Evolutionary conservation across 2,113 vertebrate genomes (phyloP).

Genomic region (Neolamprologus modestus): DNA sequence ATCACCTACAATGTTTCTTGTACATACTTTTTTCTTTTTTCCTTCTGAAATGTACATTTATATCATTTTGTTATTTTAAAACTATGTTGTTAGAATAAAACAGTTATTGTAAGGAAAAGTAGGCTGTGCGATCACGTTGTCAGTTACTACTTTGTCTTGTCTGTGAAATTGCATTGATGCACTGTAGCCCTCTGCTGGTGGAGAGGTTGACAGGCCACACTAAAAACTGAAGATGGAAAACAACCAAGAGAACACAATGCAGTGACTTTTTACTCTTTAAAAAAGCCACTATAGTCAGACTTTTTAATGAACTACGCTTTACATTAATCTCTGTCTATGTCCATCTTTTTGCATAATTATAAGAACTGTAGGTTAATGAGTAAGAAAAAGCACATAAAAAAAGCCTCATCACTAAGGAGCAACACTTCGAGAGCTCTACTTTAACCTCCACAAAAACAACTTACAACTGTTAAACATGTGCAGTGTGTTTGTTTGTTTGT

Average conservation of each 20-base stretch:
- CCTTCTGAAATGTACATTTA: slow-evolving; percentile 48
- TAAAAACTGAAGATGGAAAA: neutral
- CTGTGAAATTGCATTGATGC: neutral
- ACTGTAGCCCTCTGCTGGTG: slow-evolving; percentile 19
- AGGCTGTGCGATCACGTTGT: neutral
- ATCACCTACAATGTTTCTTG: slow-evolving; percentile 46
- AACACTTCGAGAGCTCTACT: neutral
- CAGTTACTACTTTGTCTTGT: neutral
- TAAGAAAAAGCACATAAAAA: neutral
- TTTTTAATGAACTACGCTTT: neutral
- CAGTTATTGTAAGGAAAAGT: slow-evolving; percentile 3
- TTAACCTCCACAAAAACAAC: neutral
- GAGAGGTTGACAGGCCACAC: neutral
- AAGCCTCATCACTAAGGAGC: neutral
- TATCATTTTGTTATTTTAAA: slow-evolving; percentile 61
- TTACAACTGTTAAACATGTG: neutral
- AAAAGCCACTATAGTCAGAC: neutral
- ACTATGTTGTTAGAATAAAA: slow-evolving; percentile 58
- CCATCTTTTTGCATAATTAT: neutral
- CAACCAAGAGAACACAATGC: neutral
- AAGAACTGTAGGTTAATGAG: neutral
- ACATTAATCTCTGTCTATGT: neutral
- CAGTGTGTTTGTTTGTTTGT: neutral
- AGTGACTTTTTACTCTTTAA: neutral
- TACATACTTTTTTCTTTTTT: slow-evolving; percentile 40